phyloP scores from a whole-genome alignment of 2,888 invertebrate species.

The Morpho helenor region DNA sequence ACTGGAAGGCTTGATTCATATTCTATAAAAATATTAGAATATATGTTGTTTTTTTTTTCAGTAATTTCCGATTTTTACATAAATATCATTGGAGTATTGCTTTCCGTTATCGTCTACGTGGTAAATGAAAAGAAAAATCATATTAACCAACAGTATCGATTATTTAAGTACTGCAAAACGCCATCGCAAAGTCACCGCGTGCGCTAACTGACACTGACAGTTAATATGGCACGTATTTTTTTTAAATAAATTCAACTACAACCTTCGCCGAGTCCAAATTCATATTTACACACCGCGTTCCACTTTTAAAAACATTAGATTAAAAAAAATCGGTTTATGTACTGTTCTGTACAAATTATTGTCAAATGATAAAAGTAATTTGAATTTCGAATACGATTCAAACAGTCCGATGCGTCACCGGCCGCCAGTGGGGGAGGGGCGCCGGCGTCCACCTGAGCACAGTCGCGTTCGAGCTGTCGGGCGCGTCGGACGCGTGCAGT shows the following conservation, averaged over 20 bases:
- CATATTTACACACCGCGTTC: slow-evolving; percentile 51
- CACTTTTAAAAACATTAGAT: slow-evolving; percentile 19
- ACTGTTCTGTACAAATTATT: slow-evolving; percentile 21
- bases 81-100: slow-evolving; percentile 69
- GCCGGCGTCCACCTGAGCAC: slow-evolving; percentile 69
- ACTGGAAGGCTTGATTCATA: slow-evolving; percentile 77
- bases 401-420: slow-evolving; percentile 60
- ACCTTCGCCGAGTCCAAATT: slow-evolving; percentile 37
- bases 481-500: slow-evolving; percentile 30
- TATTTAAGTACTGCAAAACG: slow-evolving; percentile 29
- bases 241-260: slow-evolving; percentile 53
- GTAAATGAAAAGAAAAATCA: slow-evolving; percentile 18
- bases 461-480: slow-evolving; percentile 34
- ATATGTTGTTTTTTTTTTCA: slow-evolving; percentile 54
- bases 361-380: slow-evolving; percentile 26
- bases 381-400: slow-evolving; percentile 32
- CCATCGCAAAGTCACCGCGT: slow-evolving; percentile 46
- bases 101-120: slow-evolving; percentile 32
- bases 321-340: slow-evolving; percentile 1
- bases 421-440: slow-evolving; percentile 71
- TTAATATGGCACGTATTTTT: slow-evolving; percentile 34
- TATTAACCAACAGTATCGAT: slow-evolving; percentile 39
- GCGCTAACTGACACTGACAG: slow-evolving; percentile 35
- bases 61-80: slow-evolving; percentile 63
- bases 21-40: slow-evolving; percentile 79